Conservation (phyloP, 2,797 vertebrate genomes). For the Pangasius mekongensis region DNA sequence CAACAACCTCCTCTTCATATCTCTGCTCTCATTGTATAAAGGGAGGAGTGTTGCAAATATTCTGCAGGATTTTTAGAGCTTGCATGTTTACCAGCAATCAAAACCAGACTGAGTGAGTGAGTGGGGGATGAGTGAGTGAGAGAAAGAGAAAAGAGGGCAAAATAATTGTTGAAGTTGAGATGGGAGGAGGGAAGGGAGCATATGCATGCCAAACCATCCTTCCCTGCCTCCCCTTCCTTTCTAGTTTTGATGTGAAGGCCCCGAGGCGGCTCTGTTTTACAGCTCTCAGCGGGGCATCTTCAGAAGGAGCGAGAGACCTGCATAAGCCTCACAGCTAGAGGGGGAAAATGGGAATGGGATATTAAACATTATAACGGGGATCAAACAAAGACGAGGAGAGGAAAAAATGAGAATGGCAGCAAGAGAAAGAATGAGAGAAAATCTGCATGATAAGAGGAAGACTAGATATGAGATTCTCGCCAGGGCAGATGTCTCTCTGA, state of each 20-base stretch:
- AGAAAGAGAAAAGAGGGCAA: constrained; percentile 31
- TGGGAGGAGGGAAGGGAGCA: constrained; percentile 42
- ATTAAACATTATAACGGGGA: constrained; percentile 56
- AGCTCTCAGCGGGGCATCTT: constrained; percentile 53
- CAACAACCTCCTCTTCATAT: not conserved
- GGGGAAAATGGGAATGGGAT: constrained; percentile 39
- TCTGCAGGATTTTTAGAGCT: not conserved
- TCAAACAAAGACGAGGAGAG: constrained; percentile 32
- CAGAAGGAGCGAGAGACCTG: constrained; percentile 46
- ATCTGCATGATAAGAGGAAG: constrained; percentile 56
- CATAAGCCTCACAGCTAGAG: constrained; percentile 49
- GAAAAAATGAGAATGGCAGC: constrained; percentile 8
- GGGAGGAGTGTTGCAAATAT: not conserved
- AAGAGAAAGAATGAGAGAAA: constrained; percentile 34
- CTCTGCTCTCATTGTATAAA: not conserved
- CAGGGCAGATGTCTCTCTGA: constrained; percentile 55
- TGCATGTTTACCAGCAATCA: constrained; percentile 26
- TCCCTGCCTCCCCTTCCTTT: constrained; percentile 36
- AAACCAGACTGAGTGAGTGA: constrained; percentile 17
- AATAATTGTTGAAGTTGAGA: constrained; percentile 53
- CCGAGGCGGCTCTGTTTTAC: constrained; percentile 45
- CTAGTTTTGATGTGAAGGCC: constrained; percentile 53
- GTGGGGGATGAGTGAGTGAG: not conserved
- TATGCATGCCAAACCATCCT: constrained; percentile 45
- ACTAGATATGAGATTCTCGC: constrained; percentile 42